Conservation (phyloP, 53 echinoderm and acorn worm genomes). For the Henricia sp. region DNA sequence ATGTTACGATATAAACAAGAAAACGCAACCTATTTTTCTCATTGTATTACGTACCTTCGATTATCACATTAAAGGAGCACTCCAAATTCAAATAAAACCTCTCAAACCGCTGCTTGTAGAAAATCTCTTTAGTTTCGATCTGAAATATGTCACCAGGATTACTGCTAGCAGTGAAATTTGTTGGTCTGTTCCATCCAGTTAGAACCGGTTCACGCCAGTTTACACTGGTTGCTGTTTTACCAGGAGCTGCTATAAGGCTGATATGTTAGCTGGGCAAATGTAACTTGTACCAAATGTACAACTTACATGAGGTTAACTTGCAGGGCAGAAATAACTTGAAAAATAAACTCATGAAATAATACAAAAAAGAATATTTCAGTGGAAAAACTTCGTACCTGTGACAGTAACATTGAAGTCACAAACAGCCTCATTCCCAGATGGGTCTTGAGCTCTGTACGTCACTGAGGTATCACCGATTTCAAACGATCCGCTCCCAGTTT, state of each 20-base stretch:
- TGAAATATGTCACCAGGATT: background rate
- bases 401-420: background rate
- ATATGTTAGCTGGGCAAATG: background rate
- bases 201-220: conserved; percentile 5
- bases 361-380: background rate
- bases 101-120: conserved; percentile 18
- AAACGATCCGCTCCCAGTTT: background rate
- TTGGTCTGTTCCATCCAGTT: conserved; percentile 7
- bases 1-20: background rate
- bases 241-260: background rate
- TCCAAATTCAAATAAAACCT: background rate
- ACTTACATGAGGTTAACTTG: no score
- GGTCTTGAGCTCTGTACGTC: conserved; percentile 39
- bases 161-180: background rate
- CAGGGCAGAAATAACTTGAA: background rate
- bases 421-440: conserved; percentile 29
- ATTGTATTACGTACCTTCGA: background rate
- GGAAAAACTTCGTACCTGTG: background rate
- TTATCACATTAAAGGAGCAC: conserved; percentile 6
- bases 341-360: background rate
- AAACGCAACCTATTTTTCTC: background rate
- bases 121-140: conserved; percentile 11
- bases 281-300: background rate
- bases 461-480: background rate
- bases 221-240: background rate